phyloP scores from a whole-genome alignment of 2,797 vertebrate genomes.

The Mus spretus region DNA sequence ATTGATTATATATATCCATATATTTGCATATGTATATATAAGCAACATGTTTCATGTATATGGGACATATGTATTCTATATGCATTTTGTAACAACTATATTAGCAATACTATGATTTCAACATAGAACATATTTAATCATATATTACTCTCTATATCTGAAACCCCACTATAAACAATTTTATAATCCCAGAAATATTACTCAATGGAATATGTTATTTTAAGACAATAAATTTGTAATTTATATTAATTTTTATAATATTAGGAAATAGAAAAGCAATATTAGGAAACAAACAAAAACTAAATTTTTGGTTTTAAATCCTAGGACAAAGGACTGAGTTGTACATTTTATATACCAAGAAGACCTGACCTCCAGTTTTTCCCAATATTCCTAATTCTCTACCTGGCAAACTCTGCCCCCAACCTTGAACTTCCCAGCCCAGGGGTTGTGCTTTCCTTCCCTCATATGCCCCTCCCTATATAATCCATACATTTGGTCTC shows the following conservation, averaged over 20 bases:
- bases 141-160: background rate
- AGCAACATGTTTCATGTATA: background rate
- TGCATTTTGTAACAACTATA: background rate
- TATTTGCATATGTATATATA: background rate
- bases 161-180: background rate
- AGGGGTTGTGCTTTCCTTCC: background rate
- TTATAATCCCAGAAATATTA: background rate
- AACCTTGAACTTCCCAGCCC: background rate
- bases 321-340: background rate
- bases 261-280: background rate
- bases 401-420: background rate
- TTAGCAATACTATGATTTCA: background rate
- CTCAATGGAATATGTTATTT: background rate
- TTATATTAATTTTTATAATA: background rate
- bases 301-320: background rate
- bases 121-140: background rate
- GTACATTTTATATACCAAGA: no score
- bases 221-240: background rate
- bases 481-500: background rate
- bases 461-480: background rate
- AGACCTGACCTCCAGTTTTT: no score
- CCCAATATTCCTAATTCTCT: background rate
- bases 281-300: background rate
- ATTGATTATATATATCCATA: background rate
- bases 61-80: background rate